Evolutionary conservation across 1,140 invertebrate genomes (phyloP).

Genomic region (Sitodiplosis mosellana): DNA sequence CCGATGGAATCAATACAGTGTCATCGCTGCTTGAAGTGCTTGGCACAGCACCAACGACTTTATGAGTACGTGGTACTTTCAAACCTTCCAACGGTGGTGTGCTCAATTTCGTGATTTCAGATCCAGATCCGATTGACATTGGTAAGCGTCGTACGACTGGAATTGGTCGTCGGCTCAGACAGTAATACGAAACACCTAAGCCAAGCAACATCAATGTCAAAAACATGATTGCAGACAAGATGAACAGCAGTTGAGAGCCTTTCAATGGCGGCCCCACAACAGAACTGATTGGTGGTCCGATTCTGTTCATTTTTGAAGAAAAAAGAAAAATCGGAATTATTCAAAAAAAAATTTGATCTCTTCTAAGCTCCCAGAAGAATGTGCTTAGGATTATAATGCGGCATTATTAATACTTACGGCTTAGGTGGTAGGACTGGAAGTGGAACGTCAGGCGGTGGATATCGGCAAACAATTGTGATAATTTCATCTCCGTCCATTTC

Average conservation of each 20-base stretch:
- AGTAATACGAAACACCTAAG: conserved; percentile 79
- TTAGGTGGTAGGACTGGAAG: conserved; percentile 40
- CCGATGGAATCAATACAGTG: conserved; percentile 53
- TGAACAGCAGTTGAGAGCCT: conserved; percentile 74
- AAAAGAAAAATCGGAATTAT: too few relatives aligned
- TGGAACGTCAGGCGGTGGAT: conserved; percentile 72
- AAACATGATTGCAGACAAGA: conserved; percentile 83
- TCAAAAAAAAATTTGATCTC: too few relatives aligned
- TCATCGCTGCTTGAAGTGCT: conserved; percentile 59
- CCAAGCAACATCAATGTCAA: conserved; percentile 71
- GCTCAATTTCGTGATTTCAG: conserved; percentile 65
- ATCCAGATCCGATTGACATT: conserved; percentile 53
- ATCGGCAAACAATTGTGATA: conserved; percentile 84
- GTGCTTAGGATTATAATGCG: too few relatives aligned
- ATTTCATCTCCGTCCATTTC: conserved; percentile 92
- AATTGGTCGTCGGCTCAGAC: conserved; percentile 61
- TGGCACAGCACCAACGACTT: conserved; percentile 38
- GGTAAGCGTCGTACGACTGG: conserved; percentile 59
- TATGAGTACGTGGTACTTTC: conserved; percentile 70
- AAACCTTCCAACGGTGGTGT: conserved; percentile 65
- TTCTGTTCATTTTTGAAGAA: too few relatives aligned
- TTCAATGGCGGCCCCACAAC: conserved; percentile 48
- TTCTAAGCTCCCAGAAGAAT: too few relatives aligned
- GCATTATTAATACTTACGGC: conserved; percentile 29
- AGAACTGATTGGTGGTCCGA: conserved; percentile 5